Evolutionary conservation across 2,888 invertebrate genomes (phyloP), one percentile per base, ranked within the genome.

Genomic region (Acanthosoma haemorrhoidale): DNA sequence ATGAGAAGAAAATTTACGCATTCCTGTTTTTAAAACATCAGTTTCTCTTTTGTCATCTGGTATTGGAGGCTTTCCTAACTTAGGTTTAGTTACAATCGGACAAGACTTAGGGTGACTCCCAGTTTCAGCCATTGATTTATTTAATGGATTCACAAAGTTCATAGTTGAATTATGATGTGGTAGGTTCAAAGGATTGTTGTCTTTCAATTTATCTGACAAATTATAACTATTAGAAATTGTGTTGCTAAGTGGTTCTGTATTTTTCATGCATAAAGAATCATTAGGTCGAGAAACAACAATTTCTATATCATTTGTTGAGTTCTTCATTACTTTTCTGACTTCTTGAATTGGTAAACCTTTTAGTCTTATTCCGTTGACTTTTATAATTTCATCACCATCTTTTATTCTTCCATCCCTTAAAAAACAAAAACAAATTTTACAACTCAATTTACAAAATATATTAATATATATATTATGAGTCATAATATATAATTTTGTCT

Each of bases 301-400:
- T 77, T 83, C 82, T 36, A 83, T 77, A 73, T 82, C 81, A 16
- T 79, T 79, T 63, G 80, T 78, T 68, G 80, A 76, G 57, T 80
- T 78, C 66, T 77, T 74, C 34, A 84, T 67, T 57, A 81, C 77
- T 38, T 77, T 78, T 68, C 80, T 78, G 2, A 88, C 89, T 77
- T 86, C 84, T 70, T 86, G 81, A 5, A 87, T 86, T 51, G 87
- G 84, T 69, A 92, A 83, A 1, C 90, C 91, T 73, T 89, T 85
- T 71, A 95, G 81, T 73, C 91, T 87, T 77, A 86, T 87, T 9
- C 93, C 93, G 79, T 94, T 94, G 32, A 94, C 90, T 80, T 92
- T 91, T 11, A 94, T 88, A 74, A 95, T 89, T 83, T 94, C 92
- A 80, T 95, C 95, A 13, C 93, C 93, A 71, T 92, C 85, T 76